phyloP scores from a whole-genome alignment of 2,888 invertebrate genomes.

The Frankliniella intonsa region DNA sequence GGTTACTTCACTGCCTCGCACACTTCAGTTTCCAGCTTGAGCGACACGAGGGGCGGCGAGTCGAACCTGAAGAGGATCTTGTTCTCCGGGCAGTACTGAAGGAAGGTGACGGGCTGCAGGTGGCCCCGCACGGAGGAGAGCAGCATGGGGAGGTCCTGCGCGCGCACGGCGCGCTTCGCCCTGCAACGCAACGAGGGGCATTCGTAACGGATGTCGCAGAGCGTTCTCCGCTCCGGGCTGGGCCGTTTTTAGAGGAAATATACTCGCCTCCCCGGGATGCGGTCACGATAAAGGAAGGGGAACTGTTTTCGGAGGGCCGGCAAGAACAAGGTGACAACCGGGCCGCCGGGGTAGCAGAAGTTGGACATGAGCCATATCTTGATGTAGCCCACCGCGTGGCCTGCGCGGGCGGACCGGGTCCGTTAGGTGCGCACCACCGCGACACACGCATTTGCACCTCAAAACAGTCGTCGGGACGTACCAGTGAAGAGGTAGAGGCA shows the following conservation, averaged over 20 bases:
- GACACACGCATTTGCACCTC: not conserved
- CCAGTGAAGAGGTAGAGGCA: conserved; percentile 71
- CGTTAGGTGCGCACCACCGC: not conserved
- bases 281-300: conserved; percentile 67
- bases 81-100: conserved; percentile 62
- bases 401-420: conserved; percentile 40
- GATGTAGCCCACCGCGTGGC: conserved; percentile 65
- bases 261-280: conserved; percentile 52
- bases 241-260: conserved; percentile 54
- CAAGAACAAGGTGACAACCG: conserved; percentile 56
- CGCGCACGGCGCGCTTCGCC: conserved; percentile 59
- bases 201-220: conserved; percentile 52
- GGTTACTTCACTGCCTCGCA: too few relatives aligned
- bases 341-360: conserved; percentile 52
- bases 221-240: not conserved
- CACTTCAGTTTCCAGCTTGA: not conserved
- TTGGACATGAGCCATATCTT: conserved; percentile 74
- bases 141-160: conserved; percentile 61
- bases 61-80: conserved; percentile 60
- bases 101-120: conserved; percentile 59
- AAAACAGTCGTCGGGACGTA: conserved; percentile 41
- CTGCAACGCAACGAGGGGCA: conserved; percentile 48
- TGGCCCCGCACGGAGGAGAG: conserved; percentile 69
- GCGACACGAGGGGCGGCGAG: not conserved
- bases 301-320: conserved; percentile 61